Evolutionary conservation across 2,113 vertebrate species (phyloP).

Genomic region (Pelecanoides urinatrix): DNA sequence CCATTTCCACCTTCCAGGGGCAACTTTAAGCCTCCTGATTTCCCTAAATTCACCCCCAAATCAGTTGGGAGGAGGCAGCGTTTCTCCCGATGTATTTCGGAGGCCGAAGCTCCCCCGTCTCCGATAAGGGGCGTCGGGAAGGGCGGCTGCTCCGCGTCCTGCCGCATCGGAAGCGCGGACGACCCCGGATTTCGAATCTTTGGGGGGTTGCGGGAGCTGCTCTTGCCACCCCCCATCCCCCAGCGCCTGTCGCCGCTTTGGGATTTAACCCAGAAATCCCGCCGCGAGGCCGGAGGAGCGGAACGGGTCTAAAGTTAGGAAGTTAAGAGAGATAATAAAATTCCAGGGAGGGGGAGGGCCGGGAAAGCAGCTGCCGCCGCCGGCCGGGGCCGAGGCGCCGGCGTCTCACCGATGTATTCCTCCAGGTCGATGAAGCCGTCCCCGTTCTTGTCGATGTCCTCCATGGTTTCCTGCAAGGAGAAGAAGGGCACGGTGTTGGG

Average conservation of each 20-base stretch:
- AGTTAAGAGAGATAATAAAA: neutral
- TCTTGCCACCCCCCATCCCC: neutral
- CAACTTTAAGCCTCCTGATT: too few species aligned
- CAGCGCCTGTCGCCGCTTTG: neutral
- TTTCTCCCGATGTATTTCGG: neutral
- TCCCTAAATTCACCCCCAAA: neutral
- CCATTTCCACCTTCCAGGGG: neutral
- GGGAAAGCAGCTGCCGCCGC: neutral
- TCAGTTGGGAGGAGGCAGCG: accelerated
- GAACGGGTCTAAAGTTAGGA: neutral
- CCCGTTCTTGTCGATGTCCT: conserved; percentile 92
- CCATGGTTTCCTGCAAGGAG: conserved; percentile 86
- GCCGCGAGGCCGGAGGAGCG: neutral
- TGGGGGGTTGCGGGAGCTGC: too few species aligned
- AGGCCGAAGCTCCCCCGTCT: too few species aligned
- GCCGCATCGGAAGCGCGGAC: neutral
- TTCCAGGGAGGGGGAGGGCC: neutral
- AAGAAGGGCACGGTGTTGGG: too few species aligned
- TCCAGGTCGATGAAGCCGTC: conserved; percentile 90
- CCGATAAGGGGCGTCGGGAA: too few species aligned
- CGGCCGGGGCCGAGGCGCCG: too few species aligned
- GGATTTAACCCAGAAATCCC: neutral
- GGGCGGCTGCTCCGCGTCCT: too few species aligned
- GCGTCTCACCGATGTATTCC: conserved; percentile 87
- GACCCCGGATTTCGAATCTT: neutral